Percentiles rank a stretch among this genome's conserved stretches.
Conservation (phyloP, 2,888 invertebrate genomes). For the Athetis lepigone region DNA sequence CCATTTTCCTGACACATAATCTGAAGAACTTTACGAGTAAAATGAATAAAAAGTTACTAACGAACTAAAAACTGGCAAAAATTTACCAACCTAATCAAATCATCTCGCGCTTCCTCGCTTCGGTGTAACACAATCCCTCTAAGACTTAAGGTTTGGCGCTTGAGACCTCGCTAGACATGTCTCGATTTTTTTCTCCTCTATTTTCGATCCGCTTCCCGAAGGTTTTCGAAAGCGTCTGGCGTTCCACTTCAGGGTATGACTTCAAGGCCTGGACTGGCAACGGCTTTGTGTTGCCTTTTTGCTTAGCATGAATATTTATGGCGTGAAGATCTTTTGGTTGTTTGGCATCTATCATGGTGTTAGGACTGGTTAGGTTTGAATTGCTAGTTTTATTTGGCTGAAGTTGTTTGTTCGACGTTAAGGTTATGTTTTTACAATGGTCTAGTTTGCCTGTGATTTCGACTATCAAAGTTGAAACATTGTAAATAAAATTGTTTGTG, state of each 20-base stretch:
- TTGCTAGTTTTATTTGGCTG: neutral
- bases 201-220: conserved; percentile 87
- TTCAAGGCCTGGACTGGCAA: conserved; percentile 72
- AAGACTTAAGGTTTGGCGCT: conserved; percentile 81
- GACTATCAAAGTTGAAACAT: too few species aligned
- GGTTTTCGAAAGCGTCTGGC: conserved; percentile 87
- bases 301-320: conserved; percentile 65
- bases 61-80: neutral
- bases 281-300: conserved; percentile 64
- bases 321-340: conserved; percentile 45
- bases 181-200: conserved; percentile 89
- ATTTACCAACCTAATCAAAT: conserved; percentile 2
- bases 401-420: too few species aligned
- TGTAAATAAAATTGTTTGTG: too few species aligned
- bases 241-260: conserved; percentile 81
- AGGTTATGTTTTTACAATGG: too few species aligned
- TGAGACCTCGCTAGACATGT: conserved; percentile 88
- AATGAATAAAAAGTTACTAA: neutral
- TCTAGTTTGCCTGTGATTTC: too few species aligned
- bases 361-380: neutral
- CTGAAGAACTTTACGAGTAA: neutral
- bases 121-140: conserved; percentile 74
- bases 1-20: neutral
- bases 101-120: conserved; percentile 3
- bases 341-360: conserved; percentile 35